These are phyloP conservation scores for Mionectes olivaceus DNA, from an alignment of 2,797 vertebrate species.

Conservation along the genomic window DNA sequence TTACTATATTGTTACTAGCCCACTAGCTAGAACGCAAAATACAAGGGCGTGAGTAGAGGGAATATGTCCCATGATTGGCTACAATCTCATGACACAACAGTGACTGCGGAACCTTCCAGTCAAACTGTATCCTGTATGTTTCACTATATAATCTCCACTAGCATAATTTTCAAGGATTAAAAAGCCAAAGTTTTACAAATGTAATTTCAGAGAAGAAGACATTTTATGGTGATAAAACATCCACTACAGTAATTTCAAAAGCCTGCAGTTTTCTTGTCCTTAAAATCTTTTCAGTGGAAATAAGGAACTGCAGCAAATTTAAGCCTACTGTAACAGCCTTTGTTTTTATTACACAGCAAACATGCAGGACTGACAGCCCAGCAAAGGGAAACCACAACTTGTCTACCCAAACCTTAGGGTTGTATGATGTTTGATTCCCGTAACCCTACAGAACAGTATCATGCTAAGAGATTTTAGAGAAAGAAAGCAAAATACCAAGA, in stretches of 20 bases:
- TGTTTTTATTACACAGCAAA: rapidly evolving
- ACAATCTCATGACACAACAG: background rate
- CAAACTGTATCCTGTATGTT: background rate
- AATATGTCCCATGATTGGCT: background rate
- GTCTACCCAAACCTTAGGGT: rapidly evolving
- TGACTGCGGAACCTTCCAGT: background rate
- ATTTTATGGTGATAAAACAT: background rate
- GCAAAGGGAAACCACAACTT: rapidly evolving
- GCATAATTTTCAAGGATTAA: background rate
- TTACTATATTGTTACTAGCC: conserved; percentile 55
- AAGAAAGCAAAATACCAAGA: background rate
- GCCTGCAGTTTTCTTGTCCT: background rate
- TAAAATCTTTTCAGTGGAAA: background rate
- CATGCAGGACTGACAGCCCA: background rate
- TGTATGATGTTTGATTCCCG: background rate
- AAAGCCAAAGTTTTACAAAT: background rate
- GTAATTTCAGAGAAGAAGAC: background rate
- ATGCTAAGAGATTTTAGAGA: background rate
- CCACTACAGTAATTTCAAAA: background rate
- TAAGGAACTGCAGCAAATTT: background rate
- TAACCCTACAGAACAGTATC: background rate
- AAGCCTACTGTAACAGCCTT: background rate
- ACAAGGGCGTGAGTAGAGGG: background rate
- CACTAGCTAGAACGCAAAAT: conserved; percentile 39
- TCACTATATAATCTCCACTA: background rate